Base-by-base conservation (phyloP, 1,140 invertebrate species). In the Sesamia nonagrioides region DNA sequence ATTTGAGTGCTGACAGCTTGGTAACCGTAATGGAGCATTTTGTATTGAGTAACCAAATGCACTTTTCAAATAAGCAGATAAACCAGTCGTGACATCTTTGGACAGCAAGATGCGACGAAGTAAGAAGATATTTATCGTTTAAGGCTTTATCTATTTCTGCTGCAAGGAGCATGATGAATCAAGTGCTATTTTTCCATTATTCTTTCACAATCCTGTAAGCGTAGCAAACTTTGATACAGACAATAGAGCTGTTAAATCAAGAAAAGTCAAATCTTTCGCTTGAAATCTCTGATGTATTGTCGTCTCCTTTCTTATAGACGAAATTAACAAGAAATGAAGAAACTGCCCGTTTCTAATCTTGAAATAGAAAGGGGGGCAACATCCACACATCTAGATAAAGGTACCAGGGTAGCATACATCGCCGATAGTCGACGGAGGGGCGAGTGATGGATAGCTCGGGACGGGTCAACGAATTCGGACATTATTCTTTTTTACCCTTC, bases 401-500 rank as follows among this genome's bases (percentile, higher is more conserved):
- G 83, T 61, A 81, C 82, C 87, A 85, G 88, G 88, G 85, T 82
- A 86, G 88, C 88, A 86, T 81, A 85, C 83, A 87, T 83, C 81
- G 87, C 63, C 90, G 90, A 91, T 90, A 89, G 90, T 89, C 89
- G 88, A 78, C 86, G 85, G 88, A 85, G 89, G 91, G 88, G 85
- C 93, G 90, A 91, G 95, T 96, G 96, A 96, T 96, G 96, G 96
- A 97, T 97, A 95, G 96, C 95, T 94, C 95, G 95, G 96, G 95
- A 96, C 96, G 96, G 96, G 96, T 97, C 96, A 96, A 96, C 96
- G 96, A 96, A 96, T 96, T 96, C 96, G 96, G 96, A 96, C 96
- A 96, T 97, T 96, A 96, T 96, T 97, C 96, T 96, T 96, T 95
- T 95, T 95, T 96, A 95, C 93, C 93, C 93, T 95, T 94, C 91